Percentiles rank a stretch among this genome's conserved stretches.
Evolutionary conservation across 2,797 vertebrate genomes (phyloP).

Genomic region (Pangasius macronema): DNA sequence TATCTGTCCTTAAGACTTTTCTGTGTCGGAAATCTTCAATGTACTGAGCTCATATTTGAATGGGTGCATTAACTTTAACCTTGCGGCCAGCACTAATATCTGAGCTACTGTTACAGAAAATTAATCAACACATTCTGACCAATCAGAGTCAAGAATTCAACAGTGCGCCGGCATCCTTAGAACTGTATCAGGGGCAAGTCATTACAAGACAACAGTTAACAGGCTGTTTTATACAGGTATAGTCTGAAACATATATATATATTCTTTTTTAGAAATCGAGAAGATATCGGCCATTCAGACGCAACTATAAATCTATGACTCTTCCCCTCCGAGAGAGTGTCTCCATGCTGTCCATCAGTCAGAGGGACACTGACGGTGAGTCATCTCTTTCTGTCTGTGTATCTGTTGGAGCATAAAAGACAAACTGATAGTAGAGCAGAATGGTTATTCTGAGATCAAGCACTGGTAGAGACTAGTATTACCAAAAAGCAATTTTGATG

Average conservation of each 20-base stretch:
- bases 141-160: neutral
- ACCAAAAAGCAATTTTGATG: neutral
- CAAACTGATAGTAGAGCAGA: neutral
- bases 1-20: neutral
- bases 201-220: neutral
- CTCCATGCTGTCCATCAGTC: slow-evolving; percentile 90
- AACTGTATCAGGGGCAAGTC: neutral
- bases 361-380: slow-evolving; percentile 90
- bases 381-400: slow-evolving; percentile 49
- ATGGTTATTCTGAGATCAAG: neutral
- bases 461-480: neutral
- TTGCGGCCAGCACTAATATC: neutral
- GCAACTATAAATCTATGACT: slow-evolving; percentile 77
- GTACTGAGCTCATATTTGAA: neutral
- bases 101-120: neutral
- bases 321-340: slow-evolving; percentile 91
- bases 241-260: neutral
- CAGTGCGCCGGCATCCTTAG: neutral
- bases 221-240: neutral
- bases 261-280: slow-evolving; percentile 76
- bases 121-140: neutral
- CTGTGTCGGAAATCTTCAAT: neutral
- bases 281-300: slow-evolving; percentile 75
- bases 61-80: neutral
- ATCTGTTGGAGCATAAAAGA: neutral